Base-by-base conservation (phyloP, 2,797 vertebrate genomes). In the Lycodopsis pacificus region DNA sequence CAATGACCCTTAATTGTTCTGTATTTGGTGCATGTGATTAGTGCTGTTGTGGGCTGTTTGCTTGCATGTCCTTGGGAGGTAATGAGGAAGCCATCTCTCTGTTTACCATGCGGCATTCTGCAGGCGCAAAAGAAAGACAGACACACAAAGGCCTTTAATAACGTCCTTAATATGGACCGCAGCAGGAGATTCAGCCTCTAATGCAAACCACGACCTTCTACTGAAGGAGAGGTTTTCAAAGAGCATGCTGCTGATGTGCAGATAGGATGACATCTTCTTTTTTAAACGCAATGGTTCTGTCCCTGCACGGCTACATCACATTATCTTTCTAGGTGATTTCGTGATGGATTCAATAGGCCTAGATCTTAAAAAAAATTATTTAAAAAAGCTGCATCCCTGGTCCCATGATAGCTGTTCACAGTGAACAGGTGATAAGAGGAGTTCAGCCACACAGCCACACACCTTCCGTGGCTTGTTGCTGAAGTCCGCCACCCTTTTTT, bases 71-170 rank as follows among this genome's bases (percentile, higher is more conserved):
- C 84, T 81, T 78, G 56, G 73, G 84, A 91, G 89, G 88, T 93
- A 92, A 92, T 90, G 83, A 91, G 76, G 81, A 86, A 83, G 84
- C 87, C 78, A 68, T 89, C 81, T 79, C 67, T 71, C 77, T 91
- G 88, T 88, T 93, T 84, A 82, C 83, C 84, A 78, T 90, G 80
- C 77, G 70, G 73, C 77, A 64, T 84, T 88, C 91, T 89, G 85
- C 77, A 73, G 85, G 77, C 40, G 38, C 74, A 68, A 77, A 46
- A 86, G 71, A 70, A 86, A 84, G 85, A 72, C 87, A 77, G 78
- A 46, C 66, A 77, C 86, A 91, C 85, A 92, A 92, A 93, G 83
- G 77, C 84, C 84, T 89, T 73, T 91, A 91, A 92, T 92, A 92
- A 88, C 77, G 42, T 83, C 85, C 70, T 85, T 88, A 83, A 87